These are phyloP conservation scores for Jaculus jaculus DNA, from an alignment of 2,113 vertebrate species.

Conservation along the genomic window DNA sequence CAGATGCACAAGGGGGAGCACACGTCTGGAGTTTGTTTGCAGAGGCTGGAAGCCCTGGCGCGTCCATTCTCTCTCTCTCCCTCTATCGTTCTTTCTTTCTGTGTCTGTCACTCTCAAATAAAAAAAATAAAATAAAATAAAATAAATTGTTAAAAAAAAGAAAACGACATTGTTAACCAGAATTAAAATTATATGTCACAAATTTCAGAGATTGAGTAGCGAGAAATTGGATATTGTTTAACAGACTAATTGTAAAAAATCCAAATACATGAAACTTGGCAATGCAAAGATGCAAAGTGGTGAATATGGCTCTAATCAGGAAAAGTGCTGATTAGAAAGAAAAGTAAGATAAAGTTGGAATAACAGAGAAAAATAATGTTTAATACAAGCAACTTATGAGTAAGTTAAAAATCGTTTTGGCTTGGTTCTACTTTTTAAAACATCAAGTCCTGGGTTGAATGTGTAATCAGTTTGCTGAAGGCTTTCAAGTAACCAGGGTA, in stretches of 20 bases:
- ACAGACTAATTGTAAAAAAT: background rate
- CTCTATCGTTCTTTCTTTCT: too few relatives aligned
- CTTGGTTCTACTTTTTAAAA: background rate
- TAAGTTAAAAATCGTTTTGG: background rate
- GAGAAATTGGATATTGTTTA: background rate
- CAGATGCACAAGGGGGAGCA: too few relatives aligned
- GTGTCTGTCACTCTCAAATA: too few relatives aligned
- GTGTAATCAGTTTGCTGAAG: background rate
- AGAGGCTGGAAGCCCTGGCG: too few relatives aligned
- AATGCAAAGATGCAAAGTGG: background rate
- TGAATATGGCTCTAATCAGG: background rate
- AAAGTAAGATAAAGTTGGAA: background rate
- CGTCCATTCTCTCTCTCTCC: too few relatives aligned
- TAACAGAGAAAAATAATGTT: background rate
- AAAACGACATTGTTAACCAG: background rate
- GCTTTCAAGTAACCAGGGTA: background rate
- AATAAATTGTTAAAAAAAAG: too few relatives aligned
- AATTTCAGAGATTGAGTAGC: background rate
- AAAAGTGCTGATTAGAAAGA: background rate
- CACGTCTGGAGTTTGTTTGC: too few relatives aligned
- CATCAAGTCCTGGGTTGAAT: background rate
- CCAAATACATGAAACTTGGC: background rate
- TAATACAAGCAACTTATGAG: background rate
- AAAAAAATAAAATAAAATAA: too few relatives aligned
- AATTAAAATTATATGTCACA: slow-evolving; percentile 20